Evolutionary conservation across 2,797 vertebrate species (phyloP).

Genomic region (Amazonetta brasiliensis): DNA sequence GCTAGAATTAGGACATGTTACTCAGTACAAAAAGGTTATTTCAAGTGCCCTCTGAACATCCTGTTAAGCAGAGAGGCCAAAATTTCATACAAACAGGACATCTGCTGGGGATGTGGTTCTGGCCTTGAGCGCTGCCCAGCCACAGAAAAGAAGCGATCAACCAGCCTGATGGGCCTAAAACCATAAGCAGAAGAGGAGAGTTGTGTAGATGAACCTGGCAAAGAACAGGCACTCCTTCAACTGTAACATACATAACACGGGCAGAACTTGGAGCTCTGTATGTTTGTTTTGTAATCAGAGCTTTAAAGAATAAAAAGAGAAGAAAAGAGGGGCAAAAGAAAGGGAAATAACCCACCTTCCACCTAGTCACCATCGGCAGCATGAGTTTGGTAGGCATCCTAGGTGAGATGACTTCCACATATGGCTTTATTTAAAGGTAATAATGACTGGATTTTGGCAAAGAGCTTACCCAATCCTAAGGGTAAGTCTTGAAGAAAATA

Average conservation of each 20-base stretch:
- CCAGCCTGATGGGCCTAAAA: neutral
- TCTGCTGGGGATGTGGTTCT: neutral
- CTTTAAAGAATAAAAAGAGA: neutral
- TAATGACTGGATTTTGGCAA: neutral
- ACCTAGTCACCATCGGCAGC: neutral
- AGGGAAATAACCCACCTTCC: neutral
- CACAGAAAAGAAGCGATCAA: neutral
- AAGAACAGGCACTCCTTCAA: neutral
- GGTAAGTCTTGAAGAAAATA: neutral
- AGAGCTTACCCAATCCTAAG: neutral
- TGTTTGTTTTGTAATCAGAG: neutral
- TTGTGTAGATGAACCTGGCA: neutral
- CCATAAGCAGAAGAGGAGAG: neutral
- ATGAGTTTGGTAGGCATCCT: neutral
- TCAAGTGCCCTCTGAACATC: neutral
- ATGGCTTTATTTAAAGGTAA: neutral
- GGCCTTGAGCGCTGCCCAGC: neutral
- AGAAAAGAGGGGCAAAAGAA: neutral
- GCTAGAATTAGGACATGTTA: neutral
- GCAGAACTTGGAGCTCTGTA: neutral
- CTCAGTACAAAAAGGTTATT: neutral
- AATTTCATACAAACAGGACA: neutral
- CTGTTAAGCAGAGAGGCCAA: neutral
- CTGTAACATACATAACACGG: neutral
- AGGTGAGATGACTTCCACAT: neutral